Evolutionary conservation across 2,888 invertebrate species (phyloP), one percentile per base, ranked within the genome.

Genomic region (Hecatera dysodea): DNA sequence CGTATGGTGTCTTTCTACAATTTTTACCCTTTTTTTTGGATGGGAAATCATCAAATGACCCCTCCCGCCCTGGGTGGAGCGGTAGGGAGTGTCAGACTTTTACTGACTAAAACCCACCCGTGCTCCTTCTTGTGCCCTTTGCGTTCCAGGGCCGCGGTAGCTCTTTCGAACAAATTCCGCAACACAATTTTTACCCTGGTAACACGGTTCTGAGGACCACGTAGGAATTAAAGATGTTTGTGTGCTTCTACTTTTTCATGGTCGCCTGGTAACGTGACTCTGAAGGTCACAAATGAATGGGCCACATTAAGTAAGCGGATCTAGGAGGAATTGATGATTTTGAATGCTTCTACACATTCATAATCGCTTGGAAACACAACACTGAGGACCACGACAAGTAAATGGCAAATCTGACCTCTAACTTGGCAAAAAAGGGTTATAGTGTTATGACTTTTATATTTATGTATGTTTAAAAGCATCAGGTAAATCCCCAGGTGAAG

Each of bases 221-320:
- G 66, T 73, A 64, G 68, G 56, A 46, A 52, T 62, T 75, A 46
- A 53, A 75, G 19, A 66, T 3, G 48, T 39, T 36, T 70, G 22
- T n/a, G 2, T 29, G 48, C 1, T 61, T 7, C 33, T 52, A 33
- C 11, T 44, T 27, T 39, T 56, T 53, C 63, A 50, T 66, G 11
- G 12, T 7, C 2, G n/a, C 36, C 52, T 62, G 61, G 76, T 66
- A 62, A 4, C 7, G 19, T 24, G 71, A 1, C 22, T 39, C 50
- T 27, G 12, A 22, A 7, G 50, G 52, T n/a, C 27, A 50, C 0
- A 8, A 42, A 27, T 36, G 12, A 15, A 33, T 46, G 48, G 17
- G 22, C 9, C 0, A 19, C 19, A 63, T 55, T 19, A n/a, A n/a
- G 46, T 22, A 60, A 50, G n/a, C 72, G 69, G 70, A 71, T 68